Base-by-base conservation (phyloP, 2,113 vertebrate genomes). In the Cebus imitator region DNA sequence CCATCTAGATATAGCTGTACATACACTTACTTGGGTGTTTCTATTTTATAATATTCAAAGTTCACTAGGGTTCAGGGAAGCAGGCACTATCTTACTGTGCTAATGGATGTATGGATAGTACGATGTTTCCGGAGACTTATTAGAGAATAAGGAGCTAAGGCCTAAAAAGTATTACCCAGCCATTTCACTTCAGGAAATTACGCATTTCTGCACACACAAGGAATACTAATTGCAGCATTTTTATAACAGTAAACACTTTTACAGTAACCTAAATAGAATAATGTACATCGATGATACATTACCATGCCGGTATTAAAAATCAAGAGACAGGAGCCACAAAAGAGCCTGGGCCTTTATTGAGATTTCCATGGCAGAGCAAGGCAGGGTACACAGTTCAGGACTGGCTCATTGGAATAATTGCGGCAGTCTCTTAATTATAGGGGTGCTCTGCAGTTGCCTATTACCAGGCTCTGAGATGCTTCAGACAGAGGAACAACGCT, bases 11-110 rank as follows among this genome's bases (percentile, higher is more conserved):
- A 66, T 16, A 40, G 16, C 10, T 37, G 25, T 37, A 18, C 10
- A 21, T 25, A 37, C 13, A 27, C 1, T 1, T 25, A 27, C 2
- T 1, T 21, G 6, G 18, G 1, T 12, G 9, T 40, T 5, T 57
- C 6, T 48, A 43, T 6, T 85, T 32, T 37, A 43, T 45, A 58
- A 27, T 30, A 13, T 4, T 21, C 16, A 45, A 58, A 40, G 27
- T 23, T 37, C 14, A 35, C 18, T 25, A 66, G 16, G 70, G 17
- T 14, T 32, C 32, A 6, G 14, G 73, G 17, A 79, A 81, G 11
- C 4, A 23, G 12, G 16, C 30, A 30, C 23, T 11, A 8, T 37
- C 25, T 48, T 52, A 8, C 10, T 48, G 40, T 35, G 11, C 0
- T 16, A 55, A n/a, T 32, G 20, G 48, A 55, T n/a, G 12, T 5